Base-by-base conservation (phyloP, 2,797 vertebrate genomes). In the Platalea minor region DNA sequence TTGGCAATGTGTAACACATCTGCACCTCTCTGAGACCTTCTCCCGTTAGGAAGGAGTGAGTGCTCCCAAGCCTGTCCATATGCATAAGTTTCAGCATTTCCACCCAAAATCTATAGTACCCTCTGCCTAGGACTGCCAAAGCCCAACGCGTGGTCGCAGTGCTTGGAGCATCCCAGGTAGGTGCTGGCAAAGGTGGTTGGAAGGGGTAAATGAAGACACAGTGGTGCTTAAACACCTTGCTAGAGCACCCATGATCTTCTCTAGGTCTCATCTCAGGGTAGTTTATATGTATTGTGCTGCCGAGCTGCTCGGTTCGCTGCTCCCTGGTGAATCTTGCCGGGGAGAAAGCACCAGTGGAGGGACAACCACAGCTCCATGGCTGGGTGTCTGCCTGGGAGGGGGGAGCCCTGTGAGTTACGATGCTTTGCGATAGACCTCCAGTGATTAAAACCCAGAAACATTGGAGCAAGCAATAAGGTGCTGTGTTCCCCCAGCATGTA, bases 81-180 rank as follows among this genome's bases (percentile, higher is more conserved):
- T 17, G 39, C 33, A 13, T 24, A 31, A 33, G 8, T 21, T 64
- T 37, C 74, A 80, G 31, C 35, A 4, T 87, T 83, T 37, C 48
- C 83, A 48, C 31, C 48, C 64, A 46, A 61, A 57, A 43, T 41
- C 54, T 37, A 1, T 8, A n/a, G 24, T 65, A 33, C 26, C 29
- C 39, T 56, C 68, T 78, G 50, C 50, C 72, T 46, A 7, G 2
- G 4, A 20, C 46, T 92, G n/a, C 23, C 17, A 2, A 68, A 69
- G n/a, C 21, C 26, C n/a, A 17, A 2, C 1, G 4, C 0, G 1
- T 23, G 51, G 23, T 53, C 11, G 0, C 45, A 28, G 18, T 19
- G 50, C 67, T 63, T 57, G 59, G 29, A n/a, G 25, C 48, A 17
- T 56, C 35, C 16, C 61, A 41, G 21, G 12, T 45, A 11, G n/a